These are phyloP conservation scores for Phyllostomus hastatus DNA, from an alignment of 2,113 vertebrate genomes.

Conservation along the genomic window DNA sequence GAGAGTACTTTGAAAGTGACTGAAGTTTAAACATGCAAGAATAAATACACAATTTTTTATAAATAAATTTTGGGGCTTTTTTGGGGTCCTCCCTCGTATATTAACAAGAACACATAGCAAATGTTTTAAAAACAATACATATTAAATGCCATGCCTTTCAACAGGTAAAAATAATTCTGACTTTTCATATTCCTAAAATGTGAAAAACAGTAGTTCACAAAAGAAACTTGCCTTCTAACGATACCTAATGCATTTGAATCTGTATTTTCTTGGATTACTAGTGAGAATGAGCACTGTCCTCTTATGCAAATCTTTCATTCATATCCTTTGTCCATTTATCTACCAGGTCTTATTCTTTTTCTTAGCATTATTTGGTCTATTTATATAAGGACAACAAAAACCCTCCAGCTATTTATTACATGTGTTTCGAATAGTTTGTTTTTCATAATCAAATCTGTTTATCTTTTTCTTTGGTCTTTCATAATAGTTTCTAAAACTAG, in stretches of 20 bases:
- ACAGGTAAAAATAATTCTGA: slow-evolving; percentile 24
- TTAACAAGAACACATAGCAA: neutral
- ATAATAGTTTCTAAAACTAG: slow-evolving; percentile 1
- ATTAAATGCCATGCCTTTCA: slow-evolving; percentile 12
- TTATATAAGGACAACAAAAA: slow-evolving; percentile 32
- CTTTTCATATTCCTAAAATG: neutral
- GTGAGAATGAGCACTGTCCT: slow-evolving; percentile 8
- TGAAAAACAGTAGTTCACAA: neutral
- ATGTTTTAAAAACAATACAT: slow-evolving; percentile 17
- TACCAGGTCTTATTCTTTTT: neutral
- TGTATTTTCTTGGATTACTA: slow-evolving; percentile 20
- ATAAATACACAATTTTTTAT: too few species aligned
- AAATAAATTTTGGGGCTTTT: too few species aligned
- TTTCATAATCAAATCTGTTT: slow-evolving; percentile 8
- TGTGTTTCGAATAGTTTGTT: neutral
- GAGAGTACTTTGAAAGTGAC: too few species aligned
- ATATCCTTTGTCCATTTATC: slow-evolving; percentile 14
- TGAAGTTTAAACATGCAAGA: too few species aligned
- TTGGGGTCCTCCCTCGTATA: neutral
- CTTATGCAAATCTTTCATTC: slow-evolving; percentile 33
- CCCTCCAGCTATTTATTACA: slow-evolving; percentile 2
- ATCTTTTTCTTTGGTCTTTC: slow-evolving; percentile 10
- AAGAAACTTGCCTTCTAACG: slow-evolving; percentile 20
- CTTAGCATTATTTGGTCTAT: slow-evolving; percentile 5
- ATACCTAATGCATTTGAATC: neutral